Base-by-base conservation (phyloP, 2,113 vertebrate species). In the Empidonax traillii region DNA sequence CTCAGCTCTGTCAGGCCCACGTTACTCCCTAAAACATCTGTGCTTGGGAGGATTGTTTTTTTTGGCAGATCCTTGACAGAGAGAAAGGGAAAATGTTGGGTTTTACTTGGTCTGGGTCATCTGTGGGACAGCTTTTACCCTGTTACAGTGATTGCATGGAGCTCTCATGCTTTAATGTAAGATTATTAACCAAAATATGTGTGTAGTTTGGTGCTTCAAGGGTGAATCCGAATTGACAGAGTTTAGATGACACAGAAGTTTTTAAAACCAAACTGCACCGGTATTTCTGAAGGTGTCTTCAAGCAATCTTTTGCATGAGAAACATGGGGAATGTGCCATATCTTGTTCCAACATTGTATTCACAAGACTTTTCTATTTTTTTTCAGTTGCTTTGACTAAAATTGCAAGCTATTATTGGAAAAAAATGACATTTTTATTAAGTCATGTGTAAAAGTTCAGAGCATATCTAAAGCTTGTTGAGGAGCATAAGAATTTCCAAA, bases 21-120 rank as follows among this genome's bases (percentile, higher is more conserved):
- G n/a, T 93, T 96, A 53, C 85, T 94, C 83, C 87, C 94, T 68
- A 14, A 37, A 91, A 96, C 93, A 94, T 93, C 93, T 91, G 93
- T 85, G 91, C 46, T 94, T 80, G 91, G 89, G 87, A 96, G 87
- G 85, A 56, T 85, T 90, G 73, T 65, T 76, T 59, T 59, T 39
- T 35, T 33, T 66, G 89, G 87, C 71, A 62, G 85, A 41, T 56
- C n/a, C 58, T 72, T 12, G 20, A 9, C 56, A 22, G 63, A 76
- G n/a, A 71, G 49, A 11, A 66, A 51, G 37, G 35, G 30, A 22
- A 86, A 63, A 74, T 6, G 3, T 20, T 12, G n/a, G 35, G 25
- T 25, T 80, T 80, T 66, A 25, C 67, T 88, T 4, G 1, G 8
- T 49, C 83, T 93, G 83, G 56, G 16, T 78, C 12, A 12, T 78